A percentile compares a stretch with the other conserved stretches of the same genome.
Conservation (phyloP, 2,888 invertebrate species). For the Allophyes oxyacanthae region DNA sequence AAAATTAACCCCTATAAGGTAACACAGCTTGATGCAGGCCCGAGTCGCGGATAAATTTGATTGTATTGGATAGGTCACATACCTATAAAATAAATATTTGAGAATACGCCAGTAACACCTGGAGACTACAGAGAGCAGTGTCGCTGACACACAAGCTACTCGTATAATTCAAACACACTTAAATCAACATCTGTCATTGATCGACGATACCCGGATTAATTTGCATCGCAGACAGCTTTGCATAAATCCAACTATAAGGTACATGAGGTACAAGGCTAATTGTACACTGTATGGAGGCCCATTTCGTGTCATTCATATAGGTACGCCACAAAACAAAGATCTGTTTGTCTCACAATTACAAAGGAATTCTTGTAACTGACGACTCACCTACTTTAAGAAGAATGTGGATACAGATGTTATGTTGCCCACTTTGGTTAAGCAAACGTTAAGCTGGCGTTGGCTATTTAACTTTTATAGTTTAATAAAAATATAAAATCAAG, state of each 20-base stretch:
- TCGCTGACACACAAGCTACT: slow-evolving; percentile 55
- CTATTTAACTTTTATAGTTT: slow-evolving; percentile 25
- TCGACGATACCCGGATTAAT: slow-evolving; percentile 74
- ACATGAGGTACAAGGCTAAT: slow-evolving; percentile 66
- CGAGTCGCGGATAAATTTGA: slow-evolving; percentile 14
- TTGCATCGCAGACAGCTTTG: slow-evolving; percentile 76
- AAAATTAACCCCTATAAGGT: no score
- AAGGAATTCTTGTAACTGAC: slow-evolving; percentile 55
- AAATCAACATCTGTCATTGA: slow-evolving; percentile 78
- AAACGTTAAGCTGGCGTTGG: slow-evolving; percentile 31
- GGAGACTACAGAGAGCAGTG: slow-evolving; percentile 35
- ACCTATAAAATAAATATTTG: slow-evolving; percentile 36
- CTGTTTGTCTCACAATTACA: slow-evolving; percentile 53
- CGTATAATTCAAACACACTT: slow-evolving; percentile 76
- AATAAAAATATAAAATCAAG: slow-evolving; percentile 17
- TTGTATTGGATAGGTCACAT: slow-evolving; percentile 28
- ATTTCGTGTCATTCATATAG: slow-evolving; percentile 35
- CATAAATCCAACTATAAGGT: slow-evolving; percentile 68
- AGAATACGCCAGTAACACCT: slow-evolving; percentile 23
- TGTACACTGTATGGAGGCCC: slow-evolving; percentile 45
- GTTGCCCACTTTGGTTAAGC: slow-evolving; percentile 40
- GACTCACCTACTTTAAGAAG: slow-evolving; percentile 48
- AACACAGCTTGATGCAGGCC: slow-evolving; percentile 13
- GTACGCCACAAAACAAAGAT: slow-evolving; percentile 28
- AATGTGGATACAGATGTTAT: slow-evolving; percentile 53